Evolutionary conservation across 2,113 vertebrate species (phyloP), one percentile per base, ranked within the genome.

Genomic region (Semicossyphus pulcher): DNA sequence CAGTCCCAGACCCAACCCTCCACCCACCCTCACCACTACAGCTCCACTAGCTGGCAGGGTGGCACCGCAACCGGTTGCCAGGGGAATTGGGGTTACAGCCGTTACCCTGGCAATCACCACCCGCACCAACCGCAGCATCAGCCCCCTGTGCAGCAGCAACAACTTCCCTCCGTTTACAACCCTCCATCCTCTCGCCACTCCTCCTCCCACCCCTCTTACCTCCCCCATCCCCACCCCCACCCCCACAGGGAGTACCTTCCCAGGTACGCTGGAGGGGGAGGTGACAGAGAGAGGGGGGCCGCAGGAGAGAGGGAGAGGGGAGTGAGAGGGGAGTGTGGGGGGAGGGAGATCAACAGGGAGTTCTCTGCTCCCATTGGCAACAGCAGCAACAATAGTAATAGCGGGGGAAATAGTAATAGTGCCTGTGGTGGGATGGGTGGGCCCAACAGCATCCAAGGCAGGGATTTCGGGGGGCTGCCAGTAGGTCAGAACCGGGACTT

Each of bases 121-220:
- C 74, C 91, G 45, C 92, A 93, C 76, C 92, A 92, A 49, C 89
- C 83, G 45, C 92, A 92, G 78, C 93, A 92, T 72, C 93, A 93
- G 74, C 91, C 93, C 47, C 93, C 93, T 4, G 93, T 93, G 65
- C 94, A 94, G 81, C 93, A 94, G 83, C 93, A 95, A 85, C 94
- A 94, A 74, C 86, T 94, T 69, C 93, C 94, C 37, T 95, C 94
- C 4, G 93, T 95, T 65, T 94, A 95, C 85, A 95, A 94, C 83
- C 92, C 93, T 77, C 92, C 93, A 7, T 94, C 93, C 41, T 93
- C 91, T 65, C 92, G 93, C 62, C 94, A 94, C 89, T 86, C 91
- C 63, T 81, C 91, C 62, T 87, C 92, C 64, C 93, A 93, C 72
- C 91, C 92, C 66, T 89, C 93, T 65, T 94, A 93, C 84, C 89